phyloP scores from a whole-genome alignment of 2,113 vertebrate genomes.

The Platycercus adscitus region DNA sequence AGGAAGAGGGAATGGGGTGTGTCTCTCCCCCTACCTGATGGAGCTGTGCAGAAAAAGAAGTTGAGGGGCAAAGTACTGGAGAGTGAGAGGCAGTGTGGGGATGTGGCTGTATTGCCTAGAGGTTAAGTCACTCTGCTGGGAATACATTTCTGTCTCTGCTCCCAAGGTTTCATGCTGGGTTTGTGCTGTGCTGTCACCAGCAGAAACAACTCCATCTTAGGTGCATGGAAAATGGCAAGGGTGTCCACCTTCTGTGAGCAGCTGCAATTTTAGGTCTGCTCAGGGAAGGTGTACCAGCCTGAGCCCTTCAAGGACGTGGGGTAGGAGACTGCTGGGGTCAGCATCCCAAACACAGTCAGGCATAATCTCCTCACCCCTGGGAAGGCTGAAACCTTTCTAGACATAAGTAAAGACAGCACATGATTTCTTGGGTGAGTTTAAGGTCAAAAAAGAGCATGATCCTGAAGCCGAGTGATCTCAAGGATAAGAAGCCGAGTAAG shows the following conservation, averaged over 20 bases:
- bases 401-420: background rate
- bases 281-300: accelerated
- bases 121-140: background rate
- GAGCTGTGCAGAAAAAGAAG: background rate
- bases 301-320: background rate
- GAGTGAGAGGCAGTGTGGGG: accelerated
- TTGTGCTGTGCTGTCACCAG: background rate
- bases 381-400: background rate
- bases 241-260: accelerated
- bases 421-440: background rate
- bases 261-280: background rate
- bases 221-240: background rate
- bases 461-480: background rate
- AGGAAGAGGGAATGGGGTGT: background rate
- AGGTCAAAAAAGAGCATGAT: background rate
- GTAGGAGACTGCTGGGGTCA: background rate
- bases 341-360: background rate
- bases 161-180: background rate
- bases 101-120: accelerated
- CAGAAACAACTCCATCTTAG: background rate
- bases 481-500: background rate
- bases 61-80: accelerated
- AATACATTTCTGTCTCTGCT: background rate
- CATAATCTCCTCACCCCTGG: background rate
- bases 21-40: background rate